Evolutionary conservation across 2,888 invertebrate genomes (phyloP).

Genomic region (Sisyra terminalis): DNA sequence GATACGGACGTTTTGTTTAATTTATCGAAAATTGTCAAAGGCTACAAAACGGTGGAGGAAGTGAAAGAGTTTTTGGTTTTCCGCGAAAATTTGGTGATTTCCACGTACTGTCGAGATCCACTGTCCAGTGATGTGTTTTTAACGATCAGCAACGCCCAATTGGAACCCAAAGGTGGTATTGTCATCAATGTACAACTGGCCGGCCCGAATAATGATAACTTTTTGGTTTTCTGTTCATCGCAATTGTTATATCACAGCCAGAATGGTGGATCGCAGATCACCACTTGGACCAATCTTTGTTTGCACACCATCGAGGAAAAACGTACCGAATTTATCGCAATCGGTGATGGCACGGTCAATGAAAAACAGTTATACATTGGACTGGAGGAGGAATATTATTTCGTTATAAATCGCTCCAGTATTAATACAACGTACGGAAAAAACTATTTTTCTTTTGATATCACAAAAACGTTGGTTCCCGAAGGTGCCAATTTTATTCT

Average conservation of each 20-base stretch:
- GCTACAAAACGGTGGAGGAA: neutral
- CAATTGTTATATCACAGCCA: constrained; percentile 37
- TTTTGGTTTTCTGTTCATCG: constrained; percentile 41
- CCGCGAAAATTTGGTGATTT: constrained; percentile 5
- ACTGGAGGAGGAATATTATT: constrained; percentile 36
- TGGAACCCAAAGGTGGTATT: constrained; percentile 22
- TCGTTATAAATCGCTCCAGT: constrained; percentile 31
- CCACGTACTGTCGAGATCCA: neutral
- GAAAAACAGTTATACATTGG: constrained; percentile 37
- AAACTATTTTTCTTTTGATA: constrained; percentile 32
- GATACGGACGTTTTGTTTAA: neutral
- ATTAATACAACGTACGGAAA: constrained; percentile 28
- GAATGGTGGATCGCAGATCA: constrained; percentile 39
- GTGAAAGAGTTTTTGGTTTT: constrained; percentile 1
- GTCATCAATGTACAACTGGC: constrained; percentile 28
- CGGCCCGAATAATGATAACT: constrained; percentile 30
- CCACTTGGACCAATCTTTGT: constrained; percentile 39
- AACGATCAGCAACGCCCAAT: constrained; percentile 1
- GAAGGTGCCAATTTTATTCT: constrained; percentile 45
- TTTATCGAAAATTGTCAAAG: neutral
- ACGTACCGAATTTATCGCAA: constrained; percentile 19
- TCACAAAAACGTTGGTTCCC: constrained; percentile 34
- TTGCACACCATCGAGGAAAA: constrained; percentile 49
- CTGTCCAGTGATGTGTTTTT: neutral
- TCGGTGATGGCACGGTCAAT: constrained; percentile 25